Evolutionary conservation across 2,888 invertebrate genomes (phyloP).

Genomic region (Leucophenga maculata): DNA sequence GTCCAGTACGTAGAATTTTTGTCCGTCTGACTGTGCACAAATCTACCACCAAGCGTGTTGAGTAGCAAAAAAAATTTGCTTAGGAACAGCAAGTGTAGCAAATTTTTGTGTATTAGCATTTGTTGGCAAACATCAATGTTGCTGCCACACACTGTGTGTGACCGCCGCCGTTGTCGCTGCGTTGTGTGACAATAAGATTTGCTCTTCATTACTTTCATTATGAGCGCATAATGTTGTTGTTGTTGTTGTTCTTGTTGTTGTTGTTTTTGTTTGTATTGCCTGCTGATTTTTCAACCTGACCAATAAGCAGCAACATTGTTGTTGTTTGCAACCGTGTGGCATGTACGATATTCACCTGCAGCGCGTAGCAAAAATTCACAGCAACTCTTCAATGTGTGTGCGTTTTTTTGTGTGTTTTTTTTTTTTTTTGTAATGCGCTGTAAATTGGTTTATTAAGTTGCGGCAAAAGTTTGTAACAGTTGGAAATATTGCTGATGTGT

Average conservation of each 20-base stretch:
- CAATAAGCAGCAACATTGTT: neutral
- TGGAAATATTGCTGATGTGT: too few relatives aligned
- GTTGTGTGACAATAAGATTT: conserved; percentile 1
- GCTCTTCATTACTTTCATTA: conserved; percentile 22
- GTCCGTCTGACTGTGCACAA: neutral
- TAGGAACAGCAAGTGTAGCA: neutral
- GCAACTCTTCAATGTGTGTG: neutral
- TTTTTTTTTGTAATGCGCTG: conserved; percentile 1
- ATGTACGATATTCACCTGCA: neutral
- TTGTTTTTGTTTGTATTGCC: neutral
- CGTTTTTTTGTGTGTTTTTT: neutral
- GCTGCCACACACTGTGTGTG: neutral
- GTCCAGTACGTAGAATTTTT: neutral
- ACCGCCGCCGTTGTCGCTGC: neutral
- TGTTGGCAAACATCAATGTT: neutral
- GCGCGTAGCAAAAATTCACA: neutral
- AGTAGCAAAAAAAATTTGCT: neutral
- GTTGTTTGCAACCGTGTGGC: neutral
- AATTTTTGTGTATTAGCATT: conserved; percentile 13
- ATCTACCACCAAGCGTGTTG: too few relatives aligned
- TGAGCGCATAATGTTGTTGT: conserved; percentile 8
- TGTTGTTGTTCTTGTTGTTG: conserved; percentile 12
- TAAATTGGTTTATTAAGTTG: too few relatives aligned
- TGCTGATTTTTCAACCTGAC: neutral
- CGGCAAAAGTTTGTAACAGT: too few relatives aligned